Percentiles rank a stretch among this genome's conserved stretches.
These are phyloP conservation scores for Sakesphorus luctuosus DNA, from an alignment of 2,113 vertebrate genomes.

Conservation along the genomic window DNA sequence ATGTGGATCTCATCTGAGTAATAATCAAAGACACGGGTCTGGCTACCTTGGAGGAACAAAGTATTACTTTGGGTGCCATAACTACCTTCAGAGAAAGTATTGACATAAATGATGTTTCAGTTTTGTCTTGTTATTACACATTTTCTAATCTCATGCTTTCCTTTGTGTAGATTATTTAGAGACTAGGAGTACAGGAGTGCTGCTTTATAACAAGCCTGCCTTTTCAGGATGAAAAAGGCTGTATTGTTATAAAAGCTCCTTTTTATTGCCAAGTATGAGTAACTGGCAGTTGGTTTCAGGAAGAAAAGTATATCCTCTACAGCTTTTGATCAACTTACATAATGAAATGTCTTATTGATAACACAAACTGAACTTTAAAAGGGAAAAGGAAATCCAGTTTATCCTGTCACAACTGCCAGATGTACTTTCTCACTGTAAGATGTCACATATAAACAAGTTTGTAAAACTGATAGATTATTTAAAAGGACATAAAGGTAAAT, in stretches of 20 bases:
- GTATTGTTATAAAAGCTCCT: neutral
- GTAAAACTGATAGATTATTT: neutral
- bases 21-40: neutral
- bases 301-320: neutral
- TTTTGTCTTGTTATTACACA: slow-evolving; percentile 9
- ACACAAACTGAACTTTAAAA: neutral
- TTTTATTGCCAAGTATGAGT: neutral
- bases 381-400: slow-evolving; percentile 40
- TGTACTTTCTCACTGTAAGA: neutral
- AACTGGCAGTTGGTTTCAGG: neutral
- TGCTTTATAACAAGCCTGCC: neutral
- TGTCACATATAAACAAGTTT: neutral
- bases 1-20: neutral
- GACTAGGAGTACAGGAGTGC: neutral
- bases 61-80: slow-evolving; percentile 13
- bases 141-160: neutral
- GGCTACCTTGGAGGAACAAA: neutral
- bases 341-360: neutral
- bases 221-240: slow-evolving; percentile 25
- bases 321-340: slow-evolving; percentile 5
- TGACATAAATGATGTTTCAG: slow-evolving; percentile 20
- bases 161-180: slow-evolving; percentile 11
- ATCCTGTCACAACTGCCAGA: neutral
- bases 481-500: neutral
- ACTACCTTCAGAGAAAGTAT: slow-evolving; percentile 33